A percentile compares a stretch with the other conserved stretches of the same genome.
These are phyloP conservation scores for Hylyphantes graminicola DNA, from an alignment of 1,140 invertebrate genomes.

Conservation along the genomic window DNA sequence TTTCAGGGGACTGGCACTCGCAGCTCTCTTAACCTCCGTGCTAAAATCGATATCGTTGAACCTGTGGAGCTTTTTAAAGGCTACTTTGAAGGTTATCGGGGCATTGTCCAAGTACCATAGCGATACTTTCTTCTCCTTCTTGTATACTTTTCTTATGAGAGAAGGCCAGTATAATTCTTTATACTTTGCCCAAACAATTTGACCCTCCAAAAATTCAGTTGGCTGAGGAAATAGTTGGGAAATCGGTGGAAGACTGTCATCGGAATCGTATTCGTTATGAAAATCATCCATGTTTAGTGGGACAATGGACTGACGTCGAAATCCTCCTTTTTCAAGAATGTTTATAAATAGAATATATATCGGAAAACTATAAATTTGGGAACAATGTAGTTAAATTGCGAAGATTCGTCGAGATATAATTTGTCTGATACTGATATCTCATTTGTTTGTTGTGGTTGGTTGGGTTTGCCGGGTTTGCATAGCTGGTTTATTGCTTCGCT, in stretches of 20 bases:
- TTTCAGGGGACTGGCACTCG: neutral
- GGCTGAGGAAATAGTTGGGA: neutral
- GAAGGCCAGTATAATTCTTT: slow-evolving; percentile 25
- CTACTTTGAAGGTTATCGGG: slow-evolving; percentile 3
- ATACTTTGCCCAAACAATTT: slow-evolving; percentile 35
- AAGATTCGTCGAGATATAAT: too few species aligned
- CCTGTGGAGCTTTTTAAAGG: slow-evolving; percentile 15
- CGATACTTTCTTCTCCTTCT: slow-evolving; percentile 23
- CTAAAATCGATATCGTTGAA: neutral
- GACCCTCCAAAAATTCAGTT: neutral
- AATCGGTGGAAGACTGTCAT: neutral
- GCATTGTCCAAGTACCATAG: slow-evolving; percentile 30
- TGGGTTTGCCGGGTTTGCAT: too few species aligned
- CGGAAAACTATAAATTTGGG: too few species aligned
- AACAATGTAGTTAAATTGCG: too few species aligned
- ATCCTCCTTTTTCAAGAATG: too few species aligned
- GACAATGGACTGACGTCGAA: too few species aligned
- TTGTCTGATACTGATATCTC: too few species aligned
- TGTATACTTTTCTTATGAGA: slow-evolving; percentile 2
- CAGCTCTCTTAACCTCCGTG: neutral
- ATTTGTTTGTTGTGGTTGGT: too few species aligned
- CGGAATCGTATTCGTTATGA: neutral
- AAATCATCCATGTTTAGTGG: too few species aligned
- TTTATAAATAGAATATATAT: too few species aligned
- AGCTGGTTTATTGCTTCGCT: too few species aligned